Conservation (phyloP, 1,140 invertebrate genomes). For the Drosophila nikananu region DNA sequence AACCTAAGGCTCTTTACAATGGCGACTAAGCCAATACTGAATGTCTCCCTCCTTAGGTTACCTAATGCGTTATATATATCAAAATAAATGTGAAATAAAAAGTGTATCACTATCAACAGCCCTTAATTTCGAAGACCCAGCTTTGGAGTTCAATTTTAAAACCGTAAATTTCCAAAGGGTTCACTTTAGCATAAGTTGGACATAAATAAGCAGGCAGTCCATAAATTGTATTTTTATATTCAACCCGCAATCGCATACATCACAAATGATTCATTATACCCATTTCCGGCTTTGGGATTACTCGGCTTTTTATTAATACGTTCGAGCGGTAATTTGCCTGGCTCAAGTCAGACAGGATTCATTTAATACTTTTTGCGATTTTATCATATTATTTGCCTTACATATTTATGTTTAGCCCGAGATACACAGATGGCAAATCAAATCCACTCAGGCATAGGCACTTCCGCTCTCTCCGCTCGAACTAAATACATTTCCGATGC, state of each 20-base stretch:
- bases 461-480: constrained; percentile 59
- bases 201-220: constrained; percentile 13
- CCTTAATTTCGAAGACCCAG: not conserved
- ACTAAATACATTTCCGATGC: constrained; percentile 76
- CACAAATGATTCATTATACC: constrained; percentile 57
- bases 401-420: constrained; percentile 33
- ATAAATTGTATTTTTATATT: constrained; percentile 34
- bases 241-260: constrained; percentile 34
- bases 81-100: not conserved
- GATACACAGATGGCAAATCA: constrained; percentile 56
- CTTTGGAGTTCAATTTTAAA: not conserved
- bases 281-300: constrained; percentile 45
- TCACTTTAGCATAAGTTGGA: constrained; percentile 6
- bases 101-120: not conserved
- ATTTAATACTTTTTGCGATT: constrained; percentile 42
- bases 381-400: constrained; percentile 48
- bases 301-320: constrained; percentile 36
- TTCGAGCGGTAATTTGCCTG: constrained; percentile 13
- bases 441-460: constrained; percentile 65
- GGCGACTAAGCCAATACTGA: not conserved
- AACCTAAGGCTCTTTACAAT: not conserved
- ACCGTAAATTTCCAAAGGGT: constrained; percentile 4
- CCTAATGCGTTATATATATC: not conserved
- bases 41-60: not conserved
- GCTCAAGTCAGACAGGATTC: constrained; percentile 18